Evolutionary conservation across 1,140 invertebrate species (phyloP).

Genomic region (Cydia strobilella): DNA sequence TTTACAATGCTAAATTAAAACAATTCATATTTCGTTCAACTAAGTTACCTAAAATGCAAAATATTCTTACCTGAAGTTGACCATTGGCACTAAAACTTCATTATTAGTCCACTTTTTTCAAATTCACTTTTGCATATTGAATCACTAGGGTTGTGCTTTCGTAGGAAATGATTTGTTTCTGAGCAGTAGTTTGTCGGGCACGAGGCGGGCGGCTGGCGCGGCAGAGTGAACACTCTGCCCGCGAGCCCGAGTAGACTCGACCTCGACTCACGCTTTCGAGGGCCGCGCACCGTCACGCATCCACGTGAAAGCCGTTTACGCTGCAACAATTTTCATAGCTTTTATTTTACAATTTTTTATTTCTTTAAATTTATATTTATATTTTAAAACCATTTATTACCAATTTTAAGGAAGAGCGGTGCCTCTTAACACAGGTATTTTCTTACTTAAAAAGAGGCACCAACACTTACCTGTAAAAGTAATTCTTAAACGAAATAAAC

Average conservation of each 20-base stretch:
- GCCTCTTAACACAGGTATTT: no score
- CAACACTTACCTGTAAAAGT: no score
- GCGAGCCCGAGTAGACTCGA: neutral
- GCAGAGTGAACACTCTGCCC: neutral
- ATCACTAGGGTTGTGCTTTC: neutral
- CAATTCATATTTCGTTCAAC: neutral
- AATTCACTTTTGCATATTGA: neutral
- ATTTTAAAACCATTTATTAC: no score
- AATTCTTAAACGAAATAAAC: no score
- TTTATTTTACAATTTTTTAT: slow-evolving; percentile 11
- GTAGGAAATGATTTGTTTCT: neutral
- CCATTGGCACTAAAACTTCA: neutral
- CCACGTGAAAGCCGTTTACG: neutral
- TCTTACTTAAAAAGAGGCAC: no score
- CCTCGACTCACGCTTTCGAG: neutral
- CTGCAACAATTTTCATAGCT: neutral
- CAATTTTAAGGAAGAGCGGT: no score
- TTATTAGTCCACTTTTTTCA: neutral
- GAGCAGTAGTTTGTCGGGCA: neutral
- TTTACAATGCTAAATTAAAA: no score
- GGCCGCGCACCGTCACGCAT: slow-evolving; percentile 8
- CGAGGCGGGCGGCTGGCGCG: slow-evolving; percentile 7
- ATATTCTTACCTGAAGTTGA: slow-evolving; percentile 3
- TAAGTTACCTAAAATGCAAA: neutral
- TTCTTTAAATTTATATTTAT: no score